These are phyloP conservation scores for Thumatha senex DNA, from an alignment of 2,888 invertebrate species.

Conservation along the genomic window DNA sequence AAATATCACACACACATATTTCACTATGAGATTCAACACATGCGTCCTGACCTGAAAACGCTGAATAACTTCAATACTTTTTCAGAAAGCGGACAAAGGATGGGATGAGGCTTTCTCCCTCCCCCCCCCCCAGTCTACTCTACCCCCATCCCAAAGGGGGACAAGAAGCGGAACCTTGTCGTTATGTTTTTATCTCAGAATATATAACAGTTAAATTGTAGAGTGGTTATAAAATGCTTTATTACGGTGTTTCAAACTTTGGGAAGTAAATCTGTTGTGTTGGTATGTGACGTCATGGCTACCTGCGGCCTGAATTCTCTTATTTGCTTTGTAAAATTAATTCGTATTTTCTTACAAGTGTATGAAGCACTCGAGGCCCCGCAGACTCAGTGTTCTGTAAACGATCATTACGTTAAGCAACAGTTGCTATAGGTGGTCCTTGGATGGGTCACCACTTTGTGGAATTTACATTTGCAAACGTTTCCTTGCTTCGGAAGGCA, in stretches of 20 bases:
- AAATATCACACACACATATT: too few species aligned
- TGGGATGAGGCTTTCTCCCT: constrained; percentile 34
- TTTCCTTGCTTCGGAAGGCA: too few species aligned
- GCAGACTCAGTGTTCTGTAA: too few species aligned
- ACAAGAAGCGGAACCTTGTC: constrained; percentile 40
- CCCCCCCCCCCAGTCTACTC: background rate
- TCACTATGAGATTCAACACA: background rate
- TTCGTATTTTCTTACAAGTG: too few species aligned
- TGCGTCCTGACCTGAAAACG: constrained; percentile 32
- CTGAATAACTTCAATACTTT: constrained; percentile 32
- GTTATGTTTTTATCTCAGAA: constrained; percentile 36
- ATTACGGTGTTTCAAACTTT: background rate
- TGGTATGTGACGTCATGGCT: too few species aligned
- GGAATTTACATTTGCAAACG: too few species aligned
- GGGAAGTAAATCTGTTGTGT: background rate
- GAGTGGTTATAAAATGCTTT: constrained; percentile 12
- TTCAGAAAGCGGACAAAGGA: constrained; percentile 56
- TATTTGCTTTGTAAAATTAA: too few species aligned
- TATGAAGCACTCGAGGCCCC: too few species aligned
- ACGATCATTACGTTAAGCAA: too few species aligned
- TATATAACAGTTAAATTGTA: constrained; percentile 25
- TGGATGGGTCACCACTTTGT: too few species aligned
- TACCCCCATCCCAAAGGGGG: constrained; percentile 18
- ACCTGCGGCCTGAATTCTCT: too few species aligned
- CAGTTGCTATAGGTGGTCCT: too few species aligned